A percentile compares a stretch with the other conserved stretches of the same genome.
phyloP scores from a whole-genome alignment of 2,797 vertebrate species.

The Pangasius mekongensis region DNA sequence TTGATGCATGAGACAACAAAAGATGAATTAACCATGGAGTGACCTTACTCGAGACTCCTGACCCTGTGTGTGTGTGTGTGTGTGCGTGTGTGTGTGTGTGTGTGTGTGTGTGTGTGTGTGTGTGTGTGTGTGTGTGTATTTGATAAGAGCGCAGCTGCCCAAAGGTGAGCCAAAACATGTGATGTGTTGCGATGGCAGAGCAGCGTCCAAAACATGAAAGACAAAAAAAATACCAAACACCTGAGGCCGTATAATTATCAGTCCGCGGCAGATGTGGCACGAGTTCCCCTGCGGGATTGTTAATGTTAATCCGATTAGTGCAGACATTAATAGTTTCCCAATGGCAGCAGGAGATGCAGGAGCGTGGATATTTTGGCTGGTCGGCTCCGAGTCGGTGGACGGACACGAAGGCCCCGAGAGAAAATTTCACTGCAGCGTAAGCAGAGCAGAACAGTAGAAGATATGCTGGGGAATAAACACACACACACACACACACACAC shows the following conservation, averaged over 20 bases:
- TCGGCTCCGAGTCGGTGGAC: conserved; percentile 67
- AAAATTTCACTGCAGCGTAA: conserved; percentile 42
- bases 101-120: conserved; percentile 13
- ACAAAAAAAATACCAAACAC: conserved; percentile 66
- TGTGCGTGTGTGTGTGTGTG: neutral
- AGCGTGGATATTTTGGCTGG: conserved; percentile 67
- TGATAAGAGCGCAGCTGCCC: conserved; percentile 46
- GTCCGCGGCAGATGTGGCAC: conserved; percentile 73
- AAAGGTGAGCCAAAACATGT: conserved; percentile 43
- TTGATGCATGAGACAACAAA: conserved; percentile 27
- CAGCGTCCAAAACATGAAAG: conserved; percentile 50
- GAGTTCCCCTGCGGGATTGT: conserved; percentile 74
- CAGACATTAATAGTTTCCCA: conserved; percentile 74
- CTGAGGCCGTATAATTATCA: conserved; percentile 76
- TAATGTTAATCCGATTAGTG: conserved; percentile 80
- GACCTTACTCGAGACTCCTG: conserved; percentile 7
- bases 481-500: neutral
- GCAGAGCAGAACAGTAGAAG: conserved; percentile 32
- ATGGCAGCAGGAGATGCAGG: conserved; percentile 63
- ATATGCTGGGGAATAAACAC: neutral
- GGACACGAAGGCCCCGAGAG: conserved; percentile 55
- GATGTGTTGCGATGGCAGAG: conserved; percentile 42
- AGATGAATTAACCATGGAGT: conserved; percentile 30
- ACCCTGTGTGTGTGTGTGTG: conserved; percentile 9
- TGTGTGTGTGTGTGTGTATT: conserved; percentile 27